Percentiles rank a stretch among this genome's conserved stretches.
Conservation (phyloP, 2,113 vertebrate species). For the Aramus guarauna region DNA sequence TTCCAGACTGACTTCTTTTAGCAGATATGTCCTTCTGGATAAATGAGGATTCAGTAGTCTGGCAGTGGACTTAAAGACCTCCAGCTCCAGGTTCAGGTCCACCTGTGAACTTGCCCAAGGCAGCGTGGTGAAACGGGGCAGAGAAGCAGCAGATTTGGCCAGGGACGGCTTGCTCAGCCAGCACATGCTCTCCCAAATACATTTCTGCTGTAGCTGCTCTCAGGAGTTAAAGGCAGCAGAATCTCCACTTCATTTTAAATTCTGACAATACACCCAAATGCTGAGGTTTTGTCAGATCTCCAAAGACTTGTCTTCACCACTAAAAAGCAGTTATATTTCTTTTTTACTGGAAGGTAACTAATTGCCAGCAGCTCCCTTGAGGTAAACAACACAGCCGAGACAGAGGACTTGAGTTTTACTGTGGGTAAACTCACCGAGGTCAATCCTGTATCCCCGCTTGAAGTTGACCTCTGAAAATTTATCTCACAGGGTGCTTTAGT, state of each 20-base stretch:
- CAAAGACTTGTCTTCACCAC: not conserved
- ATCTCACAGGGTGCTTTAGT: not conserved
- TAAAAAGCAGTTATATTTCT: not conserved
- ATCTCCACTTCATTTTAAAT: not conserved
- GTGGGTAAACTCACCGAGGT: slow-evolving; percentile 26
- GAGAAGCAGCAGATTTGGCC: not conserved
- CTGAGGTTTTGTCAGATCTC: not conserved
- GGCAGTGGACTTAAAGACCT: not conserved
- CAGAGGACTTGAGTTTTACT: not conserved
- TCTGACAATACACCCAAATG: not conserved
- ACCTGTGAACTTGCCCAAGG: not conserved
- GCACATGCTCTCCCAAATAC: not conserved
- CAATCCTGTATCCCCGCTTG: not conserved
- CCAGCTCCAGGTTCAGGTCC: not conserved
- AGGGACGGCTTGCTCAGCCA: not conserved
- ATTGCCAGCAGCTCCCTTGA: not conserved
- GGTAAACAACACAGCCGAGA: slow-evolving; percentile 10
- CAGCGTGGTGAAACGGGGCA: fast-evolving
- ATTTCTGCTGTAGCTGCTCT: not conserved
- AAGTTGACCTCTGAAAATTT: slow-evolving; percentile 23
- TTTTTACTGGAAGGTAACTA: not conserved
- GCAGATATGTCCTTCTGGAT: not conserved
- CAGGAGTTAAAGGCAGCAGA: not conserved
- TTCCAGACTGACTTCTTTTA: not conserved
- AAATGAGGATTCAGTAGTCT: not conserved